phyloP scores from a whole-genome alignment of 2,113 vertebrate species.

The Ifrita kowaldi region DNA sequence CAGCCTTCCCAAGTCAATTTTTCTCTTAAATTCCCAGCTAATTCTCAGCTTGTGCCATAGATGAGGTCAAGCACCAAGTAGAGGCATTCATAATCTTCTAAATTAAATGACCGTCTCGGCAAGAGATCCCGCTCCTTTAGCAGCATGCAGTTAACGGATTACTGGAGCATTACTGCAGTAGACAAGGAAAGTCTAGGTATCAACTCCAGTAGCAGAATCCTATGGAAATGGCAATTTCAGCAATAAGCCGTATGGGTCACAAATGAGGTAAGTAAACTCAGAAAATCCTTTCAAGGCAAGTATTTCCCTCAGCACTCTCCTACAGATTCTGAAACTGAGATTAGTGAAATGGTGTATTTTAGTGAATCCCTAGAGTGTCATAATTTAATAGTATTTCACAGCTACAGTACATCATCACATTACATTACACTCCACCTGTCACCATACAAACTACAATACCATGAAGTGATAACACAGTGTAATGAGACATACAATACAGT shows the following conservation, averaged over 20 bases:
- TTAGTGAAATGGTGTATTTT: constrained; percentile 55
- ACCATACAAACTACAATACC: constrained; percentile 54
- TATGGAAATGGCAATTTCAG: neutral
- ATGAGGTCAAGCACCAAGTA: neutral
- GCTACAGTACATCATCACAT: constrained; percentile 63
- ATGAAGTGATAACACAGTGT: constrained; percentile 69
- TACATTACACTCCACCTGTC: constrained; percentile 61
- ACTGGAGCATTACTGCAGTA: neutral
- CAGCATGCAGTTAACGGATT: neutral
- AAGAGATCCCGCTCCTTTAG: neutral
- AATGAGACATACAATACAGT: constrained; percentile 72
- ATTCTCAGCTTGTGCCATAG: neutral
- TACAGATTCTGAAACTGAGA: constrained; percentile 17
- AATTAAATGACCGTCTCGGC: neutral
- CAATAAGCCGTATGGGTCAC: neutral
- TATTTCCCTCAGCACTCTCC: constrained; percentile 12
- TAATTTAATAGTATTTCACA: constrained; percentile 72
- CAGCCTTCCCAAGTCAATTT: neutral
- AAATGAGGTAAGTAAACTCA: constrained; percentile 53
- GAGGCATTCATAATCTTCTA: neutral
- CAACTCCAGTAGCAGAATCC: neutral
- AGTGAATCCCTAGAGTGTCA: constrained; percentile 52
- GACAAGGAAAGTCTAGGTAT: neutral
- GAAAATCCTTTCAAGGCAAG: constrained; percentile 9
- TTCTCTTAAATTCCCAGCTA: neutral